phyloP scores from a whole-genome alignment of 2,888 invertebrate genomes.

The Boloria selene region DNA sequence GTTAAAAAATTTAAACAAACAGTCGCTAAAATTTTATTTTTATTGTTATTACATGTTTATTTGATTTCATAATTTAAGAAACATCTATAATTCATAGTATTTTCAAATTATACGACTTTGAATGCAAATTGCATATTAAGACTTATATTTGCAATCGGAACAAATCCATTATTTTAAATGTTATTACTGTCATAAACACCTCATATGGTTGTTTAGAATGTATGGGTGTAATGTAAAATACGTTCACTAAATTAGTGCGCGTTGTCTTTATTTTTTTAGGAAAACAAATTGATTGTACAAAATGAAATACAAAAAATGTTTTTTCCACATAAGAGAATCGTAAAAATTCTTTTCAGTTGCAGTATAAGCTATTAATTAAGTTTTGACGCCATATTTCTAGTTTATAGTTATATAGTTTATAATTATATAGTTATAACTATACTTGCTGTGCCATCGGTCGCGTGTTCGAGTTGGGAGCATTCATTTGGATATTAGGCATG shows the following conservation, averaged over 20 bases:
- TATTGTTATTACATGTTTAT: too few relatives aligned
- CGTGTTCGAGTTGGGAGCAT: too few relatives aligned
- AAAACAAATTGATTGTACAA: not conserved
- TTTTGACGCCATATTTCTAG: too few relatives aligned
- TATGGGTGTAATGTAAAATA: not conserved
- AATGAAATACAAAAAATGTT: not conserved
- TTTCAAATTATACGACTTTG: slow-evolving; percentile 17
- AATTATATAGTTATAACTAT: too few relatives aligned
- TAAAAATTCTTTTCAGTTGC: too few relatives aligned
- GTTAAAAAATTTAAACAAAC: too few relatives aligned
- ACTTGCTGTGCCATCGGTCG: too few relatives aligned
- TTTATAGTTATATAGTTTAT: too few relatives aligned
- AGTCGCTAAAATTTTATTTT: too few relatives aligned
- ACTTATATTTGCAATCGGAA: slow-evolving; percentile 33
- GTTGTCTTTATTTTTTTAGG: not conserved
- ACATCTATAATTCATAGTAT: not conserved
- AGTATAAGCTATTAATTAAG: too few relatives aligned
- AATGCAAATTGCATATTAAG: slow-evolving; percentile 30
- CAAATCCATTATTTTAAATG: slow-evolving; percentile 25
- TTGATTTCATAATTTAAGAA: not conserved
- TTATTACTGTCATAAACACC: slow-evolving; percentile 38
- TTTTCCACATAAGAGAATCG: too few relatives aligned
- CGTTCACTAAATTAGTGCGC: slow-evolving; percentile 4
- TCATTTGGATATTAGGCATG: too few relatives aligned
- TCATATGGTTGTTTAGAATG: slow-evolving; percentile 16